These are phyloP conservation scores for Propithecus perrieri DNA, from an alignment of 2,797 vertebrate genomes.

Conservation along the genomic window DNA sequence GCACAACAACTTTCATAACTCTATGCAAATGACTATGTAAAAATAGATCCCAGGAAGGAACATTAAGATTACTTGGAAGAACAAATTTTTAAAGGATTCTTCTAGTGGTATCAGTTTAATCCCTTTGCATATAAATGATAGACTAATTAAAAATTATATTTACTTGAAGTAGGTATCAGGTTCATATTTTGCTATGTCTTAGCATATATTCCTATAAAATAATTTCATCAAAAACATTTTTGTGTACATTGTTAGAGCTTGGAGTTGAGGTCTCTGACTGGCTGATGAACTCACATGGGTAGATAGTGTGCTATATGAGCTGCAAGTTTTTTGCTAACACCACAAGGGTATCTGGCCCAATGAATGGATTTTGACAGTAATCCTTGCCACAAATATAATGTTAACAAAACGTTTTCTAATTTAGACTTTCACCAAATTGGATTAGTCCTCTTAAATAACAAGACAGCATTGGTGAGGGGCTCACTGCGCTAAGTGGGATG, in stretches of 20 bases:
- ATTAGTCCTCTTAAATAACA: not conserved
- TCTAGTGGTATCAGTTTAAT: not conserved
- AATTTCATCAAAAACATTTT: not conserved
- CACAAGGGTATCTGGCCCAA: not conserved
- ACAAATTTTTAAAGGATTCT: not conserved
- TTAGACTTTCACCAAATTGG: not conserved
- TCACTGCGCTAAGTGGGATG: not conserved
- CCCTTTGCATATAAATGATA: not conserved
- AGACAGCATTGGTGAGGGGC: not conserved
- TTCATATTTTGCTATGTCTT: not conserved
- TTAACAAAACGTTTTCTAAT: not conserved
- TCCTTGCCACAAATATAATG: not conserved
- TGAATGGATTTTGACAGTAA: not conserved
- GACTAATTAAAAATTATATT: not conserved
- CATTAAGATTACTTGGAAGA: not conserved
- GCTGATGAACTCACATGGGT: not conserved
- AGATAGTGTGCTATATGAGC: not conserved
- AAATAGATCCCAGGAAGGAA: not conserved
- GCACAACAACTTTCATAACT: not conserved
- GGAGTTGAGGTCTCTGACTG: not conserved
- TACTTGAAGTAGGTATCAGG: not conserved
- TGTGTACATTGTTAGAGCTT: not conserved
- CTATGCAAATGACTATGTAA: not conserved
- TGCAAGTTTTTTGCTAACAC: not conserved
- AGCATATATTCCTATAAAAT: constrained; percentile 17